Percentiles rank a stretch among this genome's conserved stretches.
phyloP scores from a whole-genome alignment of 2,888 invertebrate species.

The Diadegma fenestrale region DNA sequence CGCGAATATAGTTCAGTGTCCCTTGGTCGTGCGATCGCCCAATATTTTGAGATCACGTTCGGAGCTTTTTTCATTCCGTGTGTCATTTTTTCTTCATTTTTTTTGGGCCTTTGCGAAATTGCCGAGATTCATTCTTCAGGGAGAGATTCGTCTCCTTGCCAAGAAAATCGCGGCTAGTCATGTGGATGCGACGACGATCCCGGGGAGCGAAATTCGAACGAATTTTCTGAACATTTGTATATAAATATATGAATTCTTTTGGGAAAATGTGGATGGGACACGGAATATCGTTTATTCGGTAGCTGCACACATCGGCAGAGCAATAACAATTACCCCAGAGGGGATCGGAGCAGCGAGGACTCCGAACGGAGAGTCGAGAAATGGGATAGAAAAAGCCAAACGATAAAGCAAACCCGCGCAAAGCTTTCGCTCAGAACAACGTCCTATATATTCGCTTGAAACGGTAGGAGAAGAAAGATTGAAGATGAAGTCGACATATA shows the following conservation, averaged over 20 bases:
- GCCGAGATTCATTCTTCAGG: conserved; percentile 23
- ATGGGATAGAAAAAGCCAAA: conserved; percentile 34
- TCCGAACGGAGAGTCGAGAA: background rate
- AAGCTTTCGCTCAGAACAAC: conserved; percentile 25
- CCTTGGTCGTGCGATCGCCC: conserved; percentile 41
- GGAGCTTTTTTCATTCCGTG: background rate
- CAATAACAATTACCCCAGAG: conserved; percentile 63
- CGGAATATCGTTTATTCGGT: conserved; percentile 58
- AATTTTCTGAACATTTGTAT: conserved; percentile 7
- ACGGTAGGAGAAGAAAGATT: conserved; percentile 76
- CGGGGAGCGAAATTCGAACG: conserved; percentile 46
- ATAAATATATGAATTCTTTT: conserved; percentile 23
- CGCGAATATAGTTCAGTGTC: background rate
- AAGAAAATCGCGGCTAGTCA: background rate
- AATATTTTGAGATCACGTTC: conserved; percentile 32
- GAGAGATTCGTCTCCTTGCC: conserved; percentile 22
- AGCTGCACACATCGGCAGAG: conserved; percentile 57
- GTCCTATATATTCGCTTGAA: conserved; percentile 16
- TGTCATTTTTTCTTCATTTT: background rate
- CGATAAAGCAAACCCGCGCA: conserved; percentile 71
- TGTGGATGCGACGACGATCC: conserved; percentile 35
- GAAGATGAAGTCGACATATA: conserved; percentile 81
- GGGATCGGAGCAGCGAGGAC: conserved; percentile 24
- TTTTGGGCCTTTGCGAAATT: conserved; percentile 5
- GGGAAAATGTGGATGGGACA: conserved; percentile 6